Conservation (phyloP, 2,113 vertebrate species). For the Tor tambroides region DNA sequence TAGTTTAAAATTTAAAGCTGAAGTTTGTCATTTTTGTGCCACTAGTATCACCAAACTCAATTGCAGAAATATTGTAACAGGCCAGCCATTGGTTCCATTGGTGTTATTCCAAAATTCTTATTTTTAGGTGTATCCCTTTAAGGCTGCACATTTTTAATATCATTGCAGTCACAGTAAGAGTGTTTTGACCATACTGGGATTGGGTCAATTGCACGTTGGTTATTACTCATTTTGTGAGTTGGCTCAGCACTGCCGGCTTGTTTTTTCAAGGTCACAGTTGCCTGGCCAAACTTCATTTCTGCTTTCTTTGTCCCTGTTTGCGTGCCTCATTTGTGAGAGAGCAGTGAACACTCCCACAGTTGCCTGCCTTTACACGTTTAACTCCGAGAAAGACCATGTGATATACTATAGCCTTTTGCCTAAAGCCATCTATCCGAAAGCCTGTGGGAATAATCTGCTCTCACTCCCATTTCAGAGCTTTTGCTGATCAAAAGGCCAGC, state of each 20-base stretch:
- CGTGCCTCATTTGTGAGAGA: conserved; percentile 18
- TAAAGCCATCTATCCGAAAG: background rate
- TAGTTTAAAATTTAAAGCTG: conserved; percentile 7
- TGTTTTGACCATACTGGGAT: conserved; percentile 37
- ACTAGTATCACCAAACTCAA: background rate
- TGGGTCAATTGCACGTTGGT: conserved; percentile 11
- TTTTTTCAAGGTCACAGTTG: background rate
- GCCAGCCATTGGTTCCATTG: background rate
- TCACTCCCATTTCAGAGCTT: conserved; percentile 12
- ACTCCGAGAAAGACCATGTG: background rate
- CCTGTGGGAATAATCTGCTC: conserved; percentile 3
- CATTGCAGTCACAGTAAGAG: background rate
- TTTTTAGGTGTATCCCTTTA: background rate
- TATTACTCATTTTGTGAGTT: conserved; percentile 41
- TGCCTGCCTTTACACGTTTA: conserved; percentile 32
- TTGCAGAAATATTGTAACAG: background rate
- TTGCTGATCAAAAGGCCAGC: conserved; percentile 46
- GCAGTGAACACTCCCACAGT: background rate
- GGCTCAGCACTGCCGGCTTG: background rate
- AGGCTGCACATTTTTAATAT: conserved; percentile 18
- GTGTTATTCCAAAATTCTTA: background rate
- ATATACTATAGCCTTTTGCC: background rate
- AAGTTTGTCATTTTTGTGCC: background rate
- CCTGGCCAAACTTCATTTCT: background rate
- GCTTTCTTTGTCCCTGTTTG: background rate